Evolutionary conservation across 2,888 invertebrate species (phyloP), one percentile per base, ranked within the genome.

Genomic region (Neoscelio sp.): DNA sequence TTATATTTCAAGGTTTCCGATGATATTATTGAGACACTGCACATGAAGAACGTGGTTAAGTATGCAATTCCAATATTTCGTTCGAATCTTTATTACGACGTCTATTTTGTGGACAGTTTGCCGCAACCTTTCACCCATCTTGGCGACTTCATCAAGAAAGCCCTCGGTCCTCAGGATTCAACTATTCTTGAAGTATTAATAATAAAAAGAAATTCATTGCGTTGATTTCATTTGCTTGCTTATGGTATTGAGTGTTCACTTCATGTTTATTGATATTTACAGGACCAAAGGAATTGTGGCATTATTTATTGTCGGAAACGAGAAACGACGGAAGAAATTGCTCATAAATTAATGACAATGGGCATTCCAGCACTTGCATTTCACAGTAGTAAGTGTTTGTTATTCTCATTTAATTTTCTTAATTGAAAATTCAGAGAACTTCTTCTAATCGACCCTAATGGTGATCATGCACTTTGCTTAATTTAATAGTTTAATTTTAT

Each of bases 301-400:
- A 99, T 99, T 84, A 94, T 99, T 68, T 99, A 99, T 90, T 99
- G 99, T 89, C 93, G 99, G 78, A 98, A 98, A 0, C 92, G 99
- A 77, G 98, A 98, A 84, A 94, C 95, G 81, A 98, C 98, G 50
- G 96, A 96, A 88, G 93, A 95, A 73, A 92, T 99, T 78, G 96
- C 98, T 0, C 91, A 92, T 40, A 94, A 94, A 88, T 92, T 99
- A 60, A 93, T 93, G 20, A 93, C 93, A 78, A 93, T 94, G 87
- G 96, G 96, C 62, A 91, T 98, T 17, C 93, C 93, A 82, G 93
- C 97, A 15, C 91, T 94, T 62, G 95, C 98, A 60, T 99, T 99
- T 92, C 98, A 99, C 92, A 97, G 97, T 82, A 98, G 96, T 93
- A 91, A 54, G 80, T 86, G 18, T 64, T 50, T 30, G 1, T 33